phyloP scores from a whole-genome alignment of 1,140 invertebrate species.

The Globodera rostochiensis region DNA sequence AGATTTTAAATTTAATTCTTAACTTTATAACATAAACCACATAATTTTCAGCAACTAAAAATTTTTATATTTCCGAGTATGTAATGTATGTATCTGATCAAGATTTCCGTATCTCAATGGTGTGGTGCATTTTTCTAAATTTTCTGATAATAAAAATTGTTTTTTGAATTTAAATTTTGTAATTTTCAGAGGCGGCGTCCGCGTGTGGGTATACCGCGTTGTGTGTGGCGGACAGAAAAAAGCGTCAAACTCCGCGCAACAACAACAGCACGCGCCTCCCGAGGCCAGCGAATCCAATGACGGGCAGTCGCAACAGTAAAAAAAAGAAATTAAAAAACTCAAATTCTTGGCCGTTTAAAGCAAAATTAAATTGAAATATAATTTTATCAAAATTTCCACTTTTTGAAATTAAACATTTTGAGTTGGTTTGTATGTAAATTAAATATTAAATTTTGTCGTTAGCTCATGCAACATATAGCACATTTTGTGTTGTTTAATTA shows the following conservation, averaged over 20 bases:
- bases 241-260: neutral
- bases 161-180: slow-evolving; percentile 3
- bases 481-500: too few species aligned
- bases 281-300: neutral
- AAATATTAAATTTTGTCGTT: too few species aligned
- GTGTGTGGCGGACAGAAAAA: slow-evolving; percentile 50
- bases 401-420: too few species aligned
- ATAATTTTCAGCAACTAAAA: too few species aligned
- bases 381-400: neutral
- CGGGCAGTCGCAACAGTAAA: slow-evolving; percentile 4
- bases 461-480: too few species aligned
- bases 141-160: neutral
- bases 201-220: slow-evolving; percentile 63
- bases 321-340: neutral
- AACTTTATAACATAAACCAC: neutral
- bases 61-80: too few species aligned
- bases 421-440: too few species aligned
- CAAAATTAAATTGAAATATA: neutral
- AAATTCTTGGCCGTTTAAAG: too few species aligned
- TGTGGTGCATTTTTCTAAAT: neutral
- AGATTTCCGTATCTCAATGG: too few species aligned
- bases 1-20: neutral
- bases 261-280: neutral
- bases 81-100: too few species aligned
- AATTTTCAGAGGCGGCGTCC: slow-evolving; percentile 60